Evolutionary conservation across 1,140 invertebrate species (phyloP), one percentile per base, ranked within the genome.

Genomic region (Bemisia tabaci): DNA sequence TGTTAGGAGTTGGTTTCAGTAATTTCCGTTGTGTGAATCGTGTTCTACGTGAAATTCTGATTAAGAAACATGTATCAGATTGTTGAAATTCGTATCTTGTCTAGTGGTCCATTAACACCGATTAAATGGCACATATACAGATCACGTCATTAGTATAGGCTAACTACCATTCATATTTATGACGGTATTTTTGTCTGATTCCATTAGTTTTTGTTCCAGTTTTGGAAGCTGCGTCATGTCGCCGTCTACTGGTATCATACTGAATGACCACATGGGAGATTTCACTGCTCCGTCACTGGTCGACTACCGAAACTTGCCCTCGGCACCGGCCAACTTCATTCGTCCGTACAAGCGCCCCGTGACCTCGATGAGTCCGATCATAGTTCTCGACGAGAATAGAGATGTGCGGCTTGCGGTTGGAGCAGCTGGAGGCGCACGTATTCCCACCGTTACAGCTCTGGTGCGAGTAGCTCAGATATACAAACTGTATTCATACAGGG

Each of bases 221-320:
- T 86, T 92, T 74, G 91, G 91, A 21, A 83, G 88, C 2, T 82
- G 82, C 71, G 80, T 88, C 65, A 79, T 85, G 0, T 92, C 90
- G 1, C 73, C 74, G 27, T 83, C 82, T 26, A 91, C 93, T 0
- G 95, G 94, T 17, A 92, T 98, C 24, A 86, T 97, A 69, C 84
- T 93, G 61, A 98, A 98, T 75, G 86, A 97, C 75, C 85, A 95
- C 78, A 97, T 98, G 95, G 92, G 97, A 73, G 95, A 98, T 75
- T 98, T 98, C 75, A 90, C 91, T 2, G 83, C 87, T 0, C 91
- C 92, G 0, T 83, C 87, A 65, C 84, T 85, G n/a, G 84, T 83
- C 0, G 95, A 92, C 73, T 81, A 79, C 26, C 95, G 89, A 75
- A 85, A 84, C n/a, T 73, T 95, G 60, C 87, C 88, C 0, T 86